These are phyloP conservation scores for Sphecodes monilicornis DNA, from an alignment of 2,888 invertebrate genomes.

Conservation along the genomic window DNA sequence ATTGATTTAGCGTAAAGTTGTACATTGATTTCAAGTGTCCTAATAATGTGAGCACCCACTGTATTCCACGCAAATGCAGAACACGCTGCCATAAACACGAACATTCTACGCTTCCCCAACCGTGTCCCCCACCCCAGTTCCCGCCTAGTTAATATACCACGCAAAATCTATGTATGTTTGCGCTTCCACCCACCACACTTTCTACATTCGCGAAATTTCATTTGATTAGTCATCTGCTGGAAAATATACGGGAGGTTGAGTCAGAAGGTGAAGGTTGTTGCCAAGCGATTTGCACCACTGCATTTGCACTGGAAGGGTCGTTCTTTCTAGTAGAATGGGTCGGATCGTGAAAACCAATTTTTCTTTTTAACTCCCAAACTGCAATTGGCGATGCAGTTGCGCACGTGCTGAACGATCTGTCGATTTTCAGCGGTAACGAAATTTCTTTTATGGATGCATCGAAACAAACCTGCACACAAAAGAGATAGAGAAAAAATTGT, in stretches of 20 bases:
- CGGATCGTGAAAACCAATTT: background rate
- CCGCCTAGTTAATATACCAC: constrained; percentile 4
- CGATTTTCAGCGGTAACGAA: background rate
- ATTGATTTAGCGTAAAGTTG: background rate
- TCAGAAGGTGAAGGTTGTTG: constrained; percentile 12
- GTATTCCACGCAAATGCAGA: constrained; percentile 8
- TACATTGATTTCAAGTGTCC: background rate
- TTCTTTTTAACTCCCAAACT: background rate
- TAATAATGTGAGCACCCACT: constrained; percentile 1
- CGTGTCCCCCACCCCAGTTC: background rate
- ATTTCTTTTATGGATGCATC: background rate
- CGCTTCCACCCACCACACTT: constrained; percentile 21
- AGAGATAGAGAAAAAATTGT: background rate
- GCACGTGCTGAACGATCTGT: background rate
- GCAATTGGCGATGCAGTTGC: background rate
- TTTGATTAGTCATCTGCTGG: background rate
- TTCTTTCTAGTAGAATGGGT: background rate
- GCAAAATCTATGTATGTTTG: constrained; percentile 25
- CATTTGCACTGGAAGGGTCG: background rate
- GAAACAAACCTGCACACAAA: background rate
- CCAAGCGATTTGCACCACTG: constrained; percentile 2
- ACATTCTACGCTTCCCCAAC: constrained; percentile 1
- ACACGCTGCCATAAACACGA: background rate
- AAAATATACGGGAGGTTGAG: background rate
- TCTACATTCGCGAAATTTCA: constrained; percentile 20